These are phyloP conservation scores for Pterocles gutturalis DNA, from an alignment of 2,113 vertebrate species.

Conservation along the genomic window DNA sequence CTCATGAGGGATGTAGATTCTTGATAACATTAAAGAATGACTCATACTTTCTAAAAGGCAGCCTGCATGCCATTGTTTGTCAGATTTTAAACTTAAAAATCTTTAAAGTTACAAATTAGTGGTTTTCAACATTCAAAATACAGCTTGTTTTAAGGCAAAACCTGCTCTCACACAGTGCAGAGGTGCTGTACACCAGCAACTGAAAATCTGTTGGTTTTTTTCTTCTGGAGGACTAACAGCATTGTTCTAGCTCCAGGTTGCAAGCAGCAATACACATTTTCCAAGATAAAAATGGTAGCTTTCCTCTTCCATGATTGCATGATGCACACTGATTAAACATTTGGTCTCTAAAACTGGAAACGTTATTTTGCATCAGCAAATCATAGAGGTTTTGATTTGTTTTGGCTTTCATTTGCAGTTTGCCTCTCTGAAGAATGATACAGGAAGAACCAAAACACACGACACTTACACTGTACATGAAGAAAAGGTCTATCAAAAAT, in stretches of 20 bases:
- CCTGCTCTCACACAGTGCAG: not conserved
- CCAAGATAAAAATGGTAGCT: constrained; percentile 29
- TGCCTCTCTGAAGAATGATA: constrained; percentile 56
- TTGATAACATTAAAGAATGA: not conserved
- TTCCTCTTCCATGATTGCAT: constrained; percentile 37
- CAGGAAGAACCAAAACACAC: constrained; percentile 47
- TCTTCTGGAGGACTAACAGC: not conserved
- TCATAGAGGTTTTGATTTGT: constrained; percentile 51
- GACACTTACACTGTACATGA: constrained; percentile 8
- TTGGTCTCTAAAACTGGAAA: constrained; percentile 69
- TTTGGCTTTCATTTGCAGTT: constrained; percentile 54
- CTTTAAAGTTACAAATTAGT: not conserved
- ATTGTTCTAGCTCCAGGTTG: not conserved
- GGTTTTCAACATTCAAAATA: not conserved
- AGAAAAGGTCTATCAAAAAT: constrained; percentile 49
- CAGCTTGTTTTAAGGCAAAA: not conserved
- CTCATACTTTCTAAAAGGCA: not conserved
- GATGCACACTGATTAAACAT: constrained; percentile 56
- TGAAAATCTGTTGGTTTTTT: not conserved
- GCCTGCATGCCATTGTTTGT: not conserved
- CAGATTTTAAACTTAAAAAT: not conserved
- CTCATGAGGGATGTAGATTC: not conserved
- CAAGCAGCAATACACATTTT: not conserved
- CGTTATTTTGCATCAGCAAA: constrained; percentile 52
- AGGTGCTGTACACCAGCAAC: not conserved